A percentile compares a stretch with the other conserved stretches of the same genome.
These are phyloP conservation scores for Liolophura sinensis DNA, from an alignment of 1,140 invertebrate genomes.

Conservation along the genomic window DNA sequence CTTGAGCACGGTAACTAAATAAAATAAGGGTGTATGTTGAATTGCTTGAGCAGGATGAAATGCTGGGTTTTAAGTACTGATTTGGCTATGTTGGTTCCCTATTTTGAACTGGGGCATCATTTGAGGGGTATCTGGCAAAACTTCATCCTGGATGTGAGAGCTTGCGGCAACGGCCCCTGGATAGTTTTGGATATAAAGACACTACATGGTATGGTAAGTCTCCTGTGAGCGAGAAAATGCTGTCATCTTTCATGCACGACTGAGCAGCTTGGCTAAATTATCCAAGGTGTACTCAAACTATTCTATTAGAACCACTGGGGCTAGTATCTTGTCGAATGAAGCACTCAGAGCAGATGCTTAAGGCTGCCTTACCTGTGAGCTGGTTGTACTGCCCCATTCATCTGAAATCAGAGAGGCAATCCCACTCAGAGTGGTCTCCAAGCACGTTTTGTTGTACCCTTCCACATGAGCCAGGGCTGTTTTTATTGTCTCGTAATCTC, in stretches of 20 bases:
- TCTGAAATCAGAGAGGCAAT: conserved; percentile 75
- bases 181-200: too few species aligned
- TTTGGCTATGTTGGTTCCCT: too few species aligned
- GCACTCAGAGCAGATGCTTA: neutral
- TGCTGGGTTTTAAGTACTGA: too few species aligned
- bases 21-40: neutral
- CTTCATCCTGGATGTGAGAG: conserved; percentile 10
- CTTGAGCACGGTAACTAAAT: neutral
- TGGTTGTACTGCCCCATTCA: conserved; percentile 83
- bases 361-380: conserved; percentile 60
- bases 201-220: too few species aligned
- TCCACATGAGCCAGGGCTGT: conserved; percentile 73
- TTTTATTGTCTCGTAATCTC: conserved; percentile 80
- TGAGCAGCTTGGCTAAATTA: too few species aligned
- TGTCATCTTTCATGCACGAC: too few species aligned
- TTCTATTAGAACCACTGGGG: too few species aligned
- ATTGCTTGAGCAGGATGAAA: neutral
- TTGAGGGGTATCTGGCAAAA: neutral
- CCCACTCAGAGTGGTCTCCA: conserved; percentile 76
- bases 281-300: too few species aligned
- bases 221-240: too few species aligned
- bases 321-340: too few species aligned
- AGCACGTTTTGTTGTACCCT: conserved; percentile 81
- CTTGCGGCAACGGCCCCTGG: conserved; percentile 14
- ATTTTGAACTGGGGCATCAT: conserved; percentile 8